These are phyloP conservation scores for Delichon dasypus DNA, from an alignment of 2,797 vertebrate genomes.

Conservation along the genomic window DNA sequence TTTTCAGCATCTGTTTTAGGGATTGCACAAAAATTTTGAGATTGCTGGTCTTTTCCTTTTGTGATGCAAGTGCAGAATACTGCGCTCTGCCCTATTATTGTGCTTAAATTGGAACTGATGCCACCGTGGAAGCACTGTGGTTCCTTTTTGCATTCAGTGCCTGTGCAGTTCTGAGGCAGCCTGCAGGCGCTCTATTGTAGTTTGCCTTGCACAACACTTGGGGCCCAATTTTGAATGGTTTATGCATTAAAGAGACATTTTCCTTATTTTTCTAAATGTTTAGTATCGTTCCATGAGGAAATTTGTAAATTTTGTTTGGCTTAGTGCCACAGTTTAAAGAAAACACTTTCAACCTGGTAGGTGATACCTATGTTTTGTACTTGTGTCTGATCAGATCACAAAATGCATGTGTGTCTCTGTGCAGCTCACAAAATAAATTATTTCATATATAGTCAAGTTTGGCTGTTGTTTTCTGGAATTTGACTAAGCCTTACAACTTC, in stretches of 20 bases:
- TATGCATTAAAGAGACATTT: slow-evolving; percentile 50
- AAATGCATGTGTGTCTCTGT: neutral
- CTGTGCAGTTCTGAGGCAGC: slow-evolving; percentile 63
- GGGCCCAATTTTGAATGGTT: slow-evolving; percentile 49
- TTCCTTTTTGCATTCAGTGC: slow-evolving; percentile 61
- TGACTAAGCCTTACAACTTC: slow-evolving; percentile 25
- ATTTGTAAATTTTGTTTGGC: slow-evolving; percentile 6
- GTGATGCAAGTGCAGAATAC: slow-evolving; percentile 48
- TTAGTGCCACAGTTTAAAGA: neutral
- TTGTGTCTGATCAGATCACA: fast-evolving
- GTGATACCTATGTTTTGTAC: neutral
- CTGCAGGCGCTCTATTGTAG: slow-evolving; percentile 62
- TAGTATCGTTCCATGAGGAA: neutral
- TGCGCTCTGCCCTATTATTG: slow-evolving; percentile 58
- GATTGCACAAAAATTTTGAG: slow-evolving; percentile 2
- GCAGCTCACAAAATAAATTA: neutral
- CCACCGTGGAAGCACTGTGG: slow-evolving; percentile 35
- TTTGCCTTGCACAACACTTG: slow-evolving; percentile 11
- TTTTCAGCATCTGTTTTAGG: neutral
- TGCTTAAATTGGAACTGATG: slow-evolving; percentile 56
- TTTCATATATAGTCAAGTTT: neutral
- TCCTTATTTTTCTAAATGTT: slow-evolving; percentile 40
- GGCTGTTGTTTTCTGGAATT: slow-evolving; percentile 54
- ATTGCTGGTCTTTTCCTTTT: slow-evolving; percentile 29
- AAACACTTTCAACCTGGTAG: neutral